These are phyloP conservation scores for Drosophila heteroneura DNA, from an alignment of 2,888 invertebrate species.

Conservation along the genomic window DNA sequence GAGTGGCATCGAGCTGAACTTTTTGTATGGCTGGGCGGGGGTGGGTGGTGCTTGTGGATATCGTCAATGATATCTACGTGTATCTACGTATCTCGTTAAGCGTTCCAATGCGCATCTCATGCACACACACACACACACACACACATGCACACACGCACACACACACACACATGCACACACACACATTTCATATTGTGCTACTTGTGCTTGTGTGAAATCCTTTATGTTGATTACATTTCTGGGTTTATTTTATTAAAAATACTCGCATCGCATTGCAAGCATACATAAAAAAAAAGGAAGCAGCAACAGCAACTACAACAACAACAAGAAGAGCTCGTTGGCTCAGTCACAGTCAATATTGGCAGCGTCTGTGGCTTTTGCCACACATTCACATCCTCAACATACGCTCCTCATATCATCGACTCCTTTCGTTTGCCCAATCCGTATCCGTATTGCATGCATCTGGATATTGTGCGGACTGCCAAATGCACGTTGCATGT, in stretches of 20 bases:
- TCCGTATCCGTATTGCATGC: slow-evolving; percentile 33
- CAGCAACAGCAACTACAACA: slow-evolving; percentile 38
- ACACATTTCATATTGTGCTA: background rate
- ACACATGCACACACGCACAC: background rate
- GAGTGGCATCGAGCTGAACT: slow-evolving; percentile 11
- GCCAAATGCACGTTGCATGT: slow-evolving; percentile 81
- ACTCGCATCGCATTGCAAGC: slow-evolving; percentile 76
- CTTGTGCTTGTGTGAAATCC: slow-evolving; percentile 74
- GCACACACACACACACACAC: slow-evolving; percentile 1
- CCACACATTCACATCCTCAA: slow-evolving; percentile 7
- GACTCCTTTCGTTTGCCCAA: slow-evolving; percentile 4
- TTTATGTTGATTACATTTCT: slow-evolving; percentile 84
- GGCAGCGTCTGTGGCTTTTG: slow-evolving; percentile 74
- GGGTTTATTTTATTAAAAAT: slow-evolving; percentile 84
- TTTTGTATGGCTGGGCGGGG: slow-evolving; percentile 42
- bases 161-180: background rate
- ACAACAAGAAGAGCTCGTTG: slow-evolving; percentile 50
- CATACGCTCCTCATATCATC: background rate
- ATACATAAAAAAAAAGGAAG: slow-evolving; percentile 54
- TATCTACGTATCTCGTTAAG: slow-evolving; percentile 79
- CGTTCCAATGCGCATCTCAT: slow-evolving; percentile 67
- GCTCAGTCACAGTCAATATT: slow-evolving; percentile 78
- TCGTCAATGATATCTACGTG: slow-evolving; percentile 80
- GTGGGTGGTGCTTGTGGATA: slow-evolving; percentile 15
- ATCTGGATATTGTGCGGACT: slow-evolving; percentile 70